phyloP scores from a whole-genome alignment of 2,113 vertebrate genomes.

The Macheiramphus alcinus region DNA sequence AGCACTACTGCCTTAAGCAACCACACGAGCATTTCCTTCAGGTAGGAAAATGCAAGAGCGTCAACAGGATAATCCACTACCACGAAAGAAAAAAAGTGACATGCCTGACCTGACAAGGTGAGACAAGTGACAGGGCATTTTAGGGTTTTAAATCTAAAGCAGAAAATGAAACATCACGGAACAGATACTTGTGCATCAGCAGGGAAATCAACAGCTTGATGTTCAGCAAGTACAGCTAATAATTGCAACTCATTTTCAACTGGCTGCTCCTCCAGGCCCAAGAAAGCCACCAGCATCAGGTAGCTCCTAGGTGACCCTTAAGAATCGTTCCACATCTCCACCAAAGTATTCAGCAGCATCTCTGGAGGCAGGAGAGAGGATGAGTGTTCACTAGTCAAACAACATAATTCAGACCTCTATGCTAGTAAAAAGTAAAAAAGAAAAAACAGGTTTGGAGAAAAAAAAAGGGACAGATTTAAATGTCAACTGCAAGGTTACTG shows the following conservation, averaged over 20 bases:
- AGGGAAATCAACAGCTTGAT: neutral
- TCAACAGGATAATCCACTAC: neutral
- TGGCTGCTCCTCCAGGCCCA: neutral
- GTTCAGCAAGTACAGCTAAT: neutral
- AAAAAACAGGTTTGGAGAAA: neutral
- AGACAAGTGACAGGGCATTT: neutral
- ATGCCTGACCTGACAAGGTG: neutral
- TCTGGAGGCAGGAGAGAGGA: neutral
- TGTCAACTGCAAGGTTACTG: neutral
- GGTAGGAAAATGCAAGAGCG: neutral
- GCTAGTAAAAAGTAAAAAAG: neutral
- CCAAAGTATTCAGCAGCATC: neutral
- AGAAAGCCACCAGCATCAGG: neutral
- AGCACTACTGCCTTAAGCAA: neutral
- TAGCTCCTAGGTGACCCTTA: neutral
- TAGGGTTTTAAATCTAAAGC: neutral
- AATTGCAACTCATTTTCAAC: neutral
- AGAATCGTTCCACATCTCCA: neutral
- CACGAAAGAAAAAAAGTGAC: neutral
- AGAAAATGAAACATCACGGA: neutral
- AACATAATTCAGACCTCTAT: neutral
- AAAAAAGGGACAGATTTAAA: neutral
- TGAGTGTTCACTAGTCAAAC: neutral
- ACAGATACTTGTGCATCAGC: neutral
- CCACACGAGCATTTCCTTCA: neutral